phyloP scores from a whole-genome alignment of 1,140 invertebrate species.

The Leptopilina boulardi region DNA sequence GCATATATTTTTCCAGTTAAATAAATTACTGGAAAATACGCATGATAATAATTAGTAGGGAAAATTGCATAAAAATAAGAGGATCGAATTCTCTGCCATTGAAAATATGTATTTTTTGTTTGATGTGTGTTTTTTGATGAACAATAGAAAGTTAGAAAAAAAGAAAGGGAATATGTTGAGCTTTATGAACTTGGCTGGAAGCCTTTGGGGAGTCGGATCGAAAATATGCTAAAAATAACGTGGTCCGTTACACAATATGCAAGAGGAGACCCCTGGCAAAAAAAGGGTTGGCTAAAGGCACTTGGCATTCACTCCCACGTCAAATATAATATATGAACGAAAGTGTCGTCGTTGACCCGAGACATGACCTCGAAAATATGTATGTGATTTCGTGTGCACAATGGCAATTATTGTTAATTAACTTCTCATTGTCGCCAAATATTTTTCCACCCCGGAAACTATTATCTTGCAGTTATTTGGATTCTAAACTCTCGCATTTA shows the following conservation, averaged over 20 bases:
- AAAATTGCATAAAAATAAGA: too few species aligned
- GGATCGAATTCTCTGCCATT: too few species aligned
- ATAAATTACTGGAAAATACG: too few species aligned
- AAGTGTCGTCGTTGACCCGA: slow-evolving; percentile 11
- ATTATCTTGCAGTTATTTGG: neutral
- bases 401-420: neutral
- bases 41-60: too few species aligned
- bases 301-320: slow-evolving; percentile 23
- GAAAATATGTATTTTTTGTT: too few species aligned
- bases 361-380: slow-evolving; percentile 5
- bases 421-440: neutral
- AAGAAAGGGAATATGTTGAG: neutral
- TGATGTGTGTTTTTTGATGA: too few species aligned
- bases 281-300: neutral
- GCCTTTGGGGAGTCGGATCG: slow-evolving; percentile 17
- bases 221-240: slow-evolving; percentile 22
- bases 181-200: slow-evolving; percentile 28
- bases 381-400: neutral
- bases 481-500: neutral
- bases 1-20: too few species aligned
- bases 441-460: neutral
- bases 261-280: neutral
- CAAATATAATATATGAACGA: neutral
- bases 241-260: slow-evolving; percentile 24
- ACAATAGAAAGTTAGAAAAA: neutral